Base-by-base conservation (phyloP, 2,888 invertebrate genomes). In the Dynastes grantii region DNA sequence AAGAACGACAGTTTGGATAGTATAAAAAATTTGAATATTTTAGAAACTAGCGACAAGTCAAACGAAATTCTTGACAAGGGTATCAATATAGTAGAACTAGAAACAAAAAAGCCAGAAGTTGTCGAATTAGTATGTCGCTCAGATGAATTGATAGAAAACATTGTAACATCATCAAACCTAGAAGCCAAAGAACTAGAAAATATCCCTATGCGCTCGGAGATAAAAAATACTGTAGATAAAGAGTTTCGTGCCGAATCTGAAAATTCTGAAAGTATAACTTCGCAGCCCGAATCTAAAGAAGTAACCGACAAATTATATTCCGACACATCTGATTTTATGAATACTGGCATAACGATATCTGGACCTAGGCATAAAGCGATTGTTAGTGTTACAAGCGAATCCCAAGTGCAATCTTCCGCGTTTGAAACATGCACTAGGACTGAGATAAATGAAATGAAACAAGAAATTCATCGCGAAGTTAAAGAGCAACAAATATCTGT, bases 401-500 rank as follows among this genome's bases (percentile, higher is more conserved):
- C 55, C 16, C 49, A 49, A 29, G 27, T 32, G 5, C 49, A 45
- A 11, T 45, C 49, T 9, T 40, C 73, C n/a, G 32, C 53, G 32
- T 51, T 49, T n/a, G 71, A 53, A 71, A 71, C 22, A 9, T 32
- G 32, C n/a, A 9, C 2, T 27, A 75, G 61, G 61, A 61, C 27
- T 5, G 61, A 75, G 27, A 8, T n/a, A n/a, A n/a, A 45, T 22
- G 73, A 73, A 65, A 63, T 32, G 11, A 76, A 37, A 65, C 75
- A 55, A 51, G 79, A 76, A 76, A 78, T 53, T 40, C 16, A 27
- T 27, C 45, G 78, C 76, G 83, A 85, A 76, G 78, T 84, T 5
- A 87, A 85, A 81, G 87, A 88, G 81, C 84, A 84, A 58, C 91
- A 91, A 81, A 88, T 88, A 80, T 91, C 91, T 63, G 89, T 92